Base-by-base conservation (phyloP, 1,140 invertebrate species). In the Temnothorax nylanderi region DNA sequence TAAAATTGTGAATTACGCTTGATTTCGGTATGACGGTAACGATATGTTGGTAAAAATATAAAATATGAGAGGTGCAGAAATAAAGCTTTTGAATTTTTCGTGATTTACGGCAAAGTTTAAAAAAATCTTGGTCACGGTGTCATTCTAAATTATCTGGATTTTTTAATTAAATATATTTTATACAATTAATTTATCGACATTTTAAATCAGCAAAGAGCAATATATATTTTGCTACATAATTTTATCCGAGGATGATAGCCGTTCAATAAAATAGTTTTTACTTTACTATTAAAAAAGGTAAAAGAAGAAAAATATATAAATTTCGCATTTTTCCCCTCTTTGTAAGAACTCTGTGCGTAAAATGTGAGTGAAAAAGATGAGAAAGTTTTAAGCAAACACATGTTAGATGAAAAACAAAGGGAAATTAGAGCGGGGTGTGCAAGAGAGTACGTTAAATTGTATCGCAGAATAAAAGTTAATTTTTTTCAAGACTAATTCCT, bases 1-100 rank as follows among this genome's bases (percentile, higher is more conserved):
- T 0, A 18, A 81, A 81, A 37, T 51, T 69, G 21, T 21, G 16
- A 67, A 80, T 75, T 58, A 58, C 13, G 13, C 32, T 54, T 80
- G 32, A 80, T 80, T 80, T 80, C 0, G 41, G 26, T 58, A 76
- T 26, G 26, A 21, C 6, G 0, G 16, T 56, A 75, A 44, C 37
- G 56, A 34, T 49, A 78, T 32, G 41, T 47, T 64, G 8, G 3
- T 64, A 44, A 26, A 77, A 62, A 77, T 10, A 44, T 44, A n/a
- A 62, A 64, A 47, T n/a, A 21, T 3, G 16, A 60, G 51, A 41
- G 8, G 10, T 5, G 32, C 16, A 3, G 37, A n/a, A 47, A 16
- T 11, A 8, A 64, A 21, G 49, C 18, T 41, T 26, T 26, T 26
- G 16, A 37, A 26, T 44, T 71, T 16, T 41, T 4, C 10, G 34